Conservation (phyloP, 2,113 vertebrate species). For the Petroica traversi region DNA sequence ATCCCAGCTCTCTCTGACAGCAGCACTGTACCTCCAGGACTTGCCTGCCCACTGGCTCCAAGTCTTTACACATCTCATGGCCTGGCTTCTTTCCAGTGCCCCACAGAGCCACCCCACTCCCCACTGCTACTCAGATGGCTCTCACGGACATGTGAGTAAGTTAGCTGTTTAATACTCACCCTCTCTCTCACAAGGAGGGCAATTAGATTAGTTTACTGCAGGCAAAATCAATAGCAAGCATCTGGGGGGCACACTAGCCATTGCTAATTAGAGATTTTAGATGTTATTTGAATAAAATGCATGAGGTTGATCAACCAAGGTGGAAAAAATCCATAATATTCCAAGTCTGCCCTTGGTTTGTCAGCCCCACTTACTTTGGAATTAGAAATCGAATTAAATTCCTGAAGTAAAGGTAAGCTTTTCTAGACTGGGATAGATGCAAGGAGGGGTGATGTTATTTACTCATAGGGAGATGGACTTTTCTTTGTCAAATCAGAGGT, state of each 20-base stretch:
- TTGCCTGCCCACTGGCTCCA: background rate
- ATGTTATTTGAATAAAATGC: constrained; percentile 73
- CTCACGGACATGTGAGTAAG: accelerated
- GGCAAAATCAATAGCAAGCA: constrained; percentile 73
- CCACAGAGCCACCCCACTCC: background rate
- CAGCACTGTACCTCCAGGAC: background rate
- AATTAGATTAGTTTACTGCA: constrained; percentile 72
- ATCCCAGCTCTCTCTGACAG: accelerated
- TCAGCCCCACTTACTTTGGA: constrained; percentile 43
- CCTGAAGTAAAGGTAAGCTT: background rate
- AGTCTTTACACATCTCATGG: background rate
- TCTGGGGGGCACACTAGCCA: constrained; percentile 65
- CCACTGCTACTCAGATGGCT: background rate
- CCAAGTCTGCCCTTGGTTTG: constrained; percentile 52
- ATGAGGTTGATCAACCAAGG: constrained; percentile 67
- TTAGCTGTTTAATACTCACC: background rate
- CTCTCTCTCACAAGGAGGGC: constrained; percentile 55
- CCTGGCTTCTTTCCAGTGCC: background rate
- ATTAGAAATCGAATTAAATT: background rate
- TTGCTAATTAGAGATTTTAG: constrained; percentile 76
- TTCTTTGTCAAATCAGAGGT: background rate
- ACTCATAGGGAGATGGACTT: accelerated
- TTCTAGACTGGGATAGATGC: background rate
- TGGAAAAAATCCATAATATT: constrained; percentile 69
- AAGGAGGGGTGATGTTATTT: background rate